These are phyloP conservation scores for Brachystomella parvula DNA, from an alignment of 1,140 invertebrate species.

Conservation along the genomic window DNA sequence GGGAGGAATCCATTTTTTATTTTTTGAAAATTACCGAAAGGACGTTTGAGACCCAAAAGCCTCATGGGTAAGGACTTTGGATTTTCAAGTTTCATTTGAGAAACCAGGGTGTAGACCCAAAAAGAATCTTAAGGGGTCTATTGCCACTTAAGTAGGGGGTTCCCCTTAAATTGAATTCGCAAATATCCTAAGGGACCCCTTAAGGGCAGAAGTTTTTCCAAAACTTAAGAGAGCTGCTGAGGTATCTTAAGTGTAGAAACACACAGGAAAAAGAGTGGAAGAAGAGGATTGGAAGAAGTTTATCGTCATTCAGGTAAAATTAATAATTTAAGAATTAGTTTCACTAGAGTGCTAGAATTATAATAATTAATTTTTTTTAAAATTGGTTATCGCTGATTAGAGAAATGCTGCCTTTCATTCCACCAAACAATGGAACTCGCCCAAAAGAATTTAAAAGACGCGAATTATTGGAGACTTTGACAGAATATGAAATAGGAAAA, in stretches of 20 bases:
- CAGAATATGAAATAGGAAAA: conserved; percentile 5
- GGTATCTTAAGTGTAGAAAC: background rate
- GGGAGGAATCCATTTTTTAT: too few species aligned
- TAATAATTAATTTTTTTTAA: background rate
- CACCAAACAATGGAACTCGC: background rate
- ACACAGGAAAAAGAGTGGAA: too few species aligned
- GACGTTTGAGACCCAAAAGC: too few species aligned
- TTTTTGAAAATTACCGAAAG: too few species aligned
- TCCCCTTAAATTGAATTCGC: background rate
- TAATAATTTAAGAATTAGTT: too few species aligned
- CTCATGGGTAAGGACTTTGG: too few species aligned
- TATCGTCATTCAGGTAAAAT: too few species aligned
- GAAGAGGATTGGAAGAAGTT: too few species aligned
- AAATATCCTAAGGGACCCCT: background rate
- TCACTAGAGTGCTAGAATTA: too few species aligned
- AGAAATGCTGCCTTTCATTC: background rate
- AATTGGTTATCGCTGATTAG: background rate
- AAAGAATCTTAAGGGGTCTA: background rate
- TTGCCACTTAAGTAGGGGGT: background rate
- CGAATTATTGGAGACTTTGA: background rate
- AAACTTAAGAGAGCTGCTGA: background rate
- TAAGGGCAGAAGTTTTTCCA: background rate
- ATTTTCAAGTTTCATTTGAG: background rate
- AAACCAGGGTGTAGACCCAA: background rate
- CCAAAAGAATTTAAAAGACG: background rate